Conservation (phyloP, 2,113 vertebrate species). For the Callionymus lyra region DNA sequence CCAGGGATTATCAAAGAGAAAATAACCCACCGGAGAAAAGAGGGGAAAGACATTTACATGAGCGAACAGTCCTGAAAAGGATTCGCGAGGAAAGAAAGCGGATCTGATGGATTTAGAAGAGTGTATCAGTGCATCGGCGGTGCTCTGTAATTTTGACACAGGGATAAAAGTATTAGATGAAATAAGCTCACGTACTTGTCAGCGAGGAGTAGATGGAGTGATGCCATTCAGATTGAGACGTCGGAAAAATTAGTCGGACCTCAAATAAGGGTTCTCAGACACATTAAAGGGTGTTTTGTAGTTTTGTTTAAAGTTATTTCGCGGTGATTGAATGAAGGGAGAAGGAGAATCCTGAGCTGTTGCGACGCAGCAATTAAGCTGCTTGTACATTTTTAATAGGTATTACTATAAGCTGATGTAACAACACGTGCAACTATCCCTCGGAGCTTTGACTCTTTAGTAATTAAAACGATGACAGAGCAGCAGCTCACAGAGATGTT, state of each 20-base stretch:
- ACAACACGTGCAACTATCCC: no score
- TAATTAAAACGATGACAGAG: no score
- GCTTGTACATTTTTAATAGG: no score
- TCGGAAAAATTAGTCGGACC: conserved; percentile 9
- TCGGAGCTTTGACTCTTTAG: no score
- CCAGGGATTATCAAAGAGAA: conserved; percentile 33
- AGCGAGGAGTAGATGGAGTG: conserved; percentile 22
- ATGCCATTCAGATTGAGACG: conserved; percentile 22
- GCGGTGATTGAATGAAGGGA: no score
- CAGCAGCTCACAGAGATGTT: no score
- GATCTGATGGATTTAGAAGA: conserved; percentile 42
- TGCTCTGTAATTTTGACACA: conserved; percentile 31
- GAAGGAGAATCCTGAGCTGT: no score
- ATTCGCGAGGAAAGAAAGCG: conserved; percentile 17
- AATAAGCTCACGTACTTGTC: conserved; percentile 28
- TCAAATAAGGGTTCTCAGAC: conserved; percentile 14
- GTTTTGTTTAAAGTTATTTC: no score
- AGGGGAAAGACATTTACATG: conserved; percentile 28
- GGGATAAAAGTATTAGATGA: conserved; percentile 44
- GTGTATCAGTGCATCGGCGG: conserved; percentile 23
- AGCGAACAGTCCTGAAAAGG: conserved; percentile 22
- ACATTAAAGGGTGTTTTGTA: no score
- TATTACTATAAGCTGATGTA: no score
- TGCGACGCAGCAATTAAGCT: no score
- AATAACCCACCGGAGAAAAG: conserved; percentile 12